Conservation (phyloP, 2,113 vertebrate species). For the Triplophysa siluroides region DNA sequence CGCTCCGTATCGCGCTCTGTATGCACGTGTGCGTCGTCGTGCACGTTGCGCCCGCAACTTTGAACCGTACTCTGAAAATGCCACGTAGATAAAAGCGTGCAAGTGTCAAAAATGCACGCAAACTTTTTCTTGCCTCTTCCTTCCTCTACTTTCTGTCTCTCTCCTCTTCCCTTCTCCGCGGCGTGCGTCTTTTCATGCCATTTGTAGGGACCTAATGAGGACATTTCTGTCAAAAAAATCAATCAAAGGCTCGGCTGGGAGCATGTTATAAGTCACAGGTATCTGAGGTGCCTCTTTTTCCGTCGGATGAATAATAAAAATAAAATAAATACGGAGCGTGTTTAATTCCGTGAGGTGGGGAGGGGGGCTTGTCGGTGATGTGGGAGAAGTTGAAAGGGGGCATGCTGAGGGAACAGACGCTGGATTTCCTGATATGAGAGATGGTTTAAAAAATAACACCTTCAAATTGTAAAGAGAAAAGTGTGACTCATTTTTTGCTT, state of each 20-base stretch:
- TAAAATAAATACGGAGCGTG: slow-evolving; percentile 62
- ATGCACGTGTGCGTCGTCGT: slow-evolving; percentile 41
- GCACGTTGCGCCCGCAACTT: slow-evolving; percentile 63
- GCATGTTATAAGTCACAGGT: slow-evolving; percentile 68
- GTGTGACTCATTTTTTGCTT: slow-evolving; percentile 26
- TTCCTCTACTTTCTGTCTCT: slow-evolving; percentile 23
- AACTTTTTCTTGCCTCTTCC: slow-evolving; percentile 66
- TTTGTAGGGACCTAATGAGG: slow-evolving; percentile 79
- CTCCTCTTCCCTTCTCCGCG: slow-evolving; percentile 52
- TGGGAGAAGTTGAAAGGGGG: slow-evolving; percentile 70
- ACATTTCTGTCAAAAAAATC: slow-evolving; percentile 79
- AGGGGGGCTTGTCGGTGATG: slow-evolving; percentile 59
- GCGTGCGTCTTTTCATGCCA: slow-evolving; percentile 63
- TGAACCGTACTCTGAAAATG: slow-evolving; percentile 64
- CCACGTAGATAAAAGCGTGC: slow-evolving; percentile 70
- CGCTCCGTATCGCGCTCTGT: slow-evolving; percentile 60
- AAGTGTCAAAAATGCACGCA: slow-evolving; percentile 73
- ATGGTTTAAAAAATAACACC: slow-evolving; percentile 78
- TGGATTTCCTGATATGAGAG: slow-evolving; percentile 76
- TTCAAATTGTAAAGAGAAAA: slow-evolving; percentile 68
- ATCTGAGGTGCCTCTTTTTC: slow-evolving; percentile 61
- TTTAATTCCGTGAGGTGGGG: slow-evolving; percentile 68
- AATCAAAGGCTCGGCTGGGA: slow-evolving; percentile 67
- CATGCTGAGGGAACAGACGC: slow-evolving; percentile 64
- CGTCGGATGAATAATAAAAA: slow-evolving; percentile 64